Base-by-base conservation (phyloP, 2,113 vertebrate genomes). In the Nesogale talazaci region DNA sequence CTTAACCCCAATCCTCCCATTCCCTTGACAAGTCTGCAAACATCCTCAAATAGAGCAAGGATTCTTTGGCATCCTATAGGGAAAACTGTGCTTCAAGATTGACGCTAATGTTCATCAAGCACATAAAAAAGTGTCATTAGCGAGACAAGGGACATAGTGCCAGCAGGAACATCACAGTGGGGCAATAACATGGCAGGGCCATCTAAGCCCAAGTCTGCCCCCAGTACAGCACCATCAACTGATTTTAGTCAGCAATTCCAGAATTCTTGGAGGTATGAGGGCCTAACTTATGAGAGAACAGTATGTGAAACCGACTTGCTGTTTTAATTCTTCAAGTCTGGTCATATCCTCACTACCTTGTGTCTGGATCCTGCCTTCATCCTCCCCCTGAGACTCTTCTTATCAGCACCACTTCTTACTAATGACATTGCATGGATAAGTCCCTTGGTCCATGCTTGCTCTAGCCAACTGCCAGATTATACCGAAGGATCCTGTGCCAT, bases 351-450 rank as follows among this genome's bases (percentile, higher is more conserved):
- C 76, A 23, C 1, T 27, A 74, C 59, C 27, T 40, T 8, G 34
- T 65, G 22, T 19, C 75, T 90, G 52, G 38, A 20, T 63, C 75
- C 80, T 42, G 6, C 31, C 23, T 22, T 2, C 19, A 5, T 36
- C 25, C 25, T 20, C 61, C 16, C 29, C 12, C n/a, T 36, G 22
- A 57, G 0, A 0, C 6, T 59, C 4, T 20, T 61, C 7, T 59
- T 22, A 16, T 20, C 78, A 59, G 4, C 34, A 25, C 5, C 29
- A 15, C 81, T 56, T 14, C 74, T 61, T 42, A n/a, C 83, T 42
- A 56, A 46, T 57, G 27, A 3, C 12, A 0, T 9, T 42, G 10
- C 69, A 27, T 3, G 3, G 27, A 11, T 46, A 11, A 31, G 11
- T 27, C 29, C 67, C 56, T 74, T 46, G n/a, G 56, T 4, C 46